Evolutionary conservation across 2,797 vertebrate species (phyloP).

Genomic region (Sus cebifrons): DNA sequence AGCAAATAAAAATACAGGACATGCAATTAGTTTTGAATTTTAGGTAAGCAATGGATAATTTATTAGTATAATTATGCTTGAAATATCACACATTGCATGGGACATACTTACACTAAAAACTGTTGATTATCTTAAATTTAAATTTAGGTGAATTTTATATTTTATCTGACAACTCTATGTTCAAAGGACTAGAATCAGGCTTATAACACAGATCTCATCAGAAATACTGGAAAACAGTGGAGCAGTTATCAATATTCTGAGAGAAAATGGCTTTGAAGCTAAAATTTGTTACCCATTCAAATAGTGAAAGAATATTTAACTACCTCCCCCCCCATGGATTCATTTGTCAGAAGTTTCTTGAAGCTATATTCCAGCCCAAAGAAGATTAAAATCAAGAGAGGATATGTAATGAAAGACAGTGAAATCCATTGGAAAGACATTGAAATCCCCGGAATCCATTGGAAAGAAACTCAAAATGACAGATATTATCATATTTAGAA

Average conservation of each 20-base stretch:
- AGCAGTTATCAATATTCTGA: background rate
- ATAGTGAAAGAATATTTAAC: constrained; percentile 8
- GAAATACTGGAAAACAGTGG: constrained; percentile 1
- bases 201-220: constrained; percentile 14
- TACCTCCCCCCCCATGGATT: background rate
- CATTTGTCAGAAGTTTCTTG: constrained; percentile 48
- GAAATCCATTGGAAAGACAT: background rate
- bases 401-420: background rate
- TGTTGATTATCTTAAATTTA: constrained; percentile 10
- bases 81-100: background rate
- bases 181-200: constrained; percentile 27
- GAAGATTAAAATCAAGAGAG: constrained; percentile 64
- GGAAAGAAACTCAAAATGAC: constrained; percentile 50
- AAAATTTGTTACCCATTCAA: constrained; percentile 45
- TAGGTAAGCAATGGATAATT: constrained; percentile 22
- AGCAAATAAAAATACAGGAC: constrained; percentile 19
- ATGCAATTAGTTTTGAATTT: constrained; percentile 61
- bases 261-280: constrained; percentile 36
- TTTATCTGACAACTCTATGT: background rate
- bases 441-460: background rate
- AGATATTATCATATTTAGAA: constrained; percentile 56
- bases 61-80: constrained; percentile 1
- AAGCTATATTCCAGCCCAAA: constrained; percentile 57
- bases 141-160: background rate
- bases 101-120: background rate